Evolutionary conservation across 2,888 invertebrate genomes (phyloP), one percentile per base, ranked within the genome.

Genomic region (Poecilobothrus nobilitatus): DNA sequence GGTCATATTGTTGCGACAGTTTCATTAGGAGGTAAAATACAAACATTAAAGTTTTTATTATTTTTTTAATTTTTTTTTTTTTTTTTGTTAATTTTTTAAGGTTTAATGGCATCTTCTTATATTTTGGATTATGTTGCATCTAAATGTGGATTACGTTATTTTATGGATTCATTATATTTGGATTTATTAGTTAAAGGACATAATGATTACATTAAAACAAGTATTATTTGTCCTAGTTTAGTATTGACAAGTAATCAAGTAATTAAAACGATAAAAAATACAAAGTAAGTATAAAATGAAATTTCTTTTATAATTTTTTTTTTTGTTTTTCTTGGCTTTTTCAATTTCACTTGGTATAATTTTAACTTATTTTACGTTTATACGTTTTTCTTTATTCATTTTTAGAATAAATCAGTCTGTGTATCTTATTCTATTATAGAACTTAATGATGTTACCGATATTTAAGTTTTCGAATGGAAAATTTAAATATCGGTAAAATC

Each of bases 1-100:
- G 76, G 76, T 0, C 76, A 76, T 69, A 73, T 76, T 21, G 73
- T 75, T 0, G 75, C 74, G 5, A 73, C 75, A 18, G 74, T 75
- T 0, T 75, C 75, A 9, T 72, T 74, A 6, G 75, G 74, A 0
- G 73, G 74, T 9, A 74, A 72, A 20, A 22, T 63, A 67, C 4
- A 65, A 37, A 65, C 27, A 27, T 27, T 4, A 27, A 27, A 27
- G 27, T n/a, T n/a, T n/a, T n/a, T n/a, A n/a, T n/a, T n/a, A n/a
- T n/a, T n/a, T n/a, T n/a, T n/a, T 9, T 15, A 21, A 63, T 22
- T 22, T 8, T 22, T 7, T 15, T 12, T 63, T 21, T 63, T 22
- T 22, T 66, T 65, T 64, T 44, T 41, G 33, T 44, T 41, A 33
- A 68, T 66, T 44, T 63, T 41, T 27, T 27, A 41, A 21, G 67